Conservation (phyloP, 2,113 vertebrate species). For the Zeus faber region DNA sequence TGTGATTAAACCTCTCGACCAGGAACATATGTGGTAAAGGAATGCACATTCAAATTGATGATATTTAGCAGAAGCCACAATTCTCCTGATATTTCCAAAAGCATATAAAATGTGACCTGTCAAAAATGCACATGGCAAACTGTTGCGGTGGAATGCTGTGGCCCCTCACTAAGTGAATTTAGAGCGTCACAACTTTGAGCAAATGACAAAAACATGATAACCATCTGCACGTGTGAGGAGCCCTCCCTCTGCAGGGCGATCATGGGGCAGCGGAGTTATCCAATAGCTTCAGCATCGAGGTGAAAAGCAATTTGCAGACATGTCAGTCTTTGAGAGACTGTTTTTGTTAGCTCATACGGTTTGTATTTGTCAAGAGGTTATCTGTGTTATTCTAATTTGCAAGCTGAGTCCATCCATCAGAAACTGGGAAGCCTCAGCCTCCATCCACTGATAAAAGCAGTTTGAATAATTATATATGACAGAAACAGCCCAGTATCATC, state of each 20-base stretch:
- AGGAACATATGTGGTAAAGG: no score
- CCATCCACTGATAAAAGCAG: no score
- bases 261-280: constrained; percentile 52
- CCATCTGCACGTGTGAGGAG: constrained; percentile 48
- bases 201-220: constrained; percentile 63
- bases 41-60: constrained; percentile 24
- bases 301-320: constrained; percentile 52
- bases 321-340: no score
- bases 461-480: no score
- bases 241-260: constrained; percentile 48
- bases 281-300: constrained; percentile 52
- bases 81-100: constrained; percentile 33
- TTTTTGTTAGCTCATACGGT: constrained; percentile 32
- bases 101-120: constrained; percentile 39
- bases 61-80: constrained; percentile 23
- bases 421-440: no score
- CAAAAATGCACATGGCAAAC: constrained; percentile 44
- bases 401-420: no score
- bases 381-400: constrained; percentile 14
- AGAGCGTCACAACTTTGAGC: constrained; percentile 55
- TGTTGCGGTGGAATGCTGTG: constrained; percentile 33
- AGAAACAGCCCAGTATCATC: no score
- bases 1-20: constrained; percentile 35
- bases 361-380: constrained; percentile 34
- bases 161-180: constrained; percentile 52